These are phyloP conservation scores for Deilephila elpenor DNA, from an alignment of 2,888 invertebrate species.

Conservation along the genomic window DNA sequence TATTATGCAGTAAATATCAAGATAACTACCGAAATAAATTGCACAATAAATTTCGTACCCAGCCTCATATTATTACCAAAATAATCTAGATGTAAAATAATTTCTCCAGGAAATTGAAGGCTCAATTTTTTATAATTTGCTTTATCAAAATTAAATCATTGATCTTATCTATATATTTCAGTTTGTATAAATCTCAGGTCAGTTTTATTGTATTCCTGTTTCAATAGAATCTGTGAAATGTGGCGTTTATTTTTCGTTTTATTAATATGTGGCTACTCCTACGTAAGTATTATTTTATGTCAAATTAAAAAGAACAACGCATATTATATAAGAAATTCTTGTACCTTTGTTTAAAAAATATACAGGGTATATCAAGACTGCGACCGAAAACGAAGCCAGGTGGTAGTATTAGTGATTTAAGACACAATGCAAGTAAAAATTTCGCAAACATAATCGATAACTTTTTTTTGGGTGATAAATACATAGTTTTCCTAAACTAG, in stretches of 20 bases:
- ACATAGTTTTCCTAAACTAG: too few species aligned
- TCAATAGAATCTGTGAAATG: slow-evolving; percentile 31
- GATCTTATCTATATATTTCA: slow-evolving; percentile 27
- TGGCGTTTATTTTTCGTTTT: slow-evolving; percentile 38
- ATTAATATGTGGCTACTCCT: slow-evolving; percentile 37
- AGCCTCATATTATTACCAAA: not conserved
- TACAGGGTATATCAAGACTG: too few species aligned
- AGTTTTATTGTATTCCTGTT: slow-evolving; percentile 26
- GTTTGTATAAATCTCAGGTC: slow-evolving; percentile 7
- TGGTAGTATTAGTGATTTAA: too few species aligned
- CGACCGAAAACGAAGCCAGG: too few species aligned
- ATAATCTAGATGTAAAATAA: slow-evolving; percentile 5
- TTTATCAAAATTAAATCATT: slow-evolving; percentile 28
- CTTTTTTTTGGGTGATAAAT: too few species aligned
- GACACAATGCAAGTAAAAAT: too few species aligned
- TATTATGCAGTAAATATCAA: not conserved
- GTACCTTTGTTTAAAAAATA: too few species aligned
- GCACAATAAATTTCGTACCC: too few species aligned
- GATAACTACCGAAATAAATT: too few species aligned
- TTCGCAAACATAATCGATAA: too few species aligned
- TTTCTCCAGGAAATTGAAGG: not conserved
- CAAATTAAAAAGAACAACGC: not conserved
- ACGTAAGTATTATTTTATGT: slow-evolving; percentile 41
- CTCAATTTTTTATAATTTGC: not conserved
- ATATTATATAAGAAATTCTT: not conserved